phyloP scores from a whole-genome alignment of 2,113 vertebrate species.

The Pristiophorus japonicus region DNA sequence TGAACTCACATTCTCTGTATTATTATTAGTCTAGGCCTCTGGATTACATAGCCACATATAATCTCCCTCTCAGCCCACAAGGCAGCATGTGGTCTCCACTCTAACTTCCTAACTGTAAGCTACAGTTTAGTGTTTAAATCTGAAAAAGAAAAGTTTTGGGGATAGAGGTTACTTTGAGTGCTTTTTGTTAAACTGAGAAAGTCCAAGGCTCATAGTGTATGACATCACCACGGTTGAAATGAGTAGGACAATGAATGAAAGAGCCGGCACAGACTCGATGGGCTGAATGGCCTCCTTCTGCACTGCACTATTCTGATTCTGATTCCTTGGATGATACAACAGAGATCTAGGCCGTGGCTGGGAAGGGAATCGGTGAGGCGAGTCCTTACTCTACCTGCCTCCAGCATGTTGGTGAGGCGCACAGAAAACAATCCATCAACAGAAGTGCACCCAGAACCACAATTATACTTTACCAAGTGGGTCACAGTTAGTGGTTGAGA shows the following conservation, averaged over 20 bases:
- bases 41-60: background rate
- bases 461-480: background rate
- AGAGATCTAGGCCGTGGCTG: background rate
- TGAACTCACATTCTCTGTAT: background rate
- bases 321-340: background rate
- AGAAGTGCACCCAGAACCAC: background rate
- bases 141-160: no score
- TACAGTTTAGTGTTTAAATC: no score
- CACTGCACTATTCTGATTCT: no score
- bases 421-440: background rate
- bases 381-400: background rate
- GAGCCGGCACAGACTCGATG: no score
- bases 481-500: background rate
- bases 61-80: background rate
- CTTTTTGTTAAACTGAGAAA: no score
- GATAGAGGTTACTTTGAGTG: no score
- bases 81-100: background rate
- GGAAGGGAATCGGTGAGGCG: background rate
- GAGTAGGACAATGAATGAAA: no score
- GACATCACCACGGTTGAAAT: no score
- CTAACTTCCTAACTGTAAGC: no score
- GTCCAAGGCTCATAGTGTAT: no score
- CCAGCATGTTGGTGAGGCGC: background rate
- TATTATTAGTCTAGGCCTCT: background rate
- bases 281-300: no score